These are phyloP conservation scores for Pharmacophagus antenor DNA, from an alignment of 2,888 invertebrate species.

Conservation along the genomic window DNA sequence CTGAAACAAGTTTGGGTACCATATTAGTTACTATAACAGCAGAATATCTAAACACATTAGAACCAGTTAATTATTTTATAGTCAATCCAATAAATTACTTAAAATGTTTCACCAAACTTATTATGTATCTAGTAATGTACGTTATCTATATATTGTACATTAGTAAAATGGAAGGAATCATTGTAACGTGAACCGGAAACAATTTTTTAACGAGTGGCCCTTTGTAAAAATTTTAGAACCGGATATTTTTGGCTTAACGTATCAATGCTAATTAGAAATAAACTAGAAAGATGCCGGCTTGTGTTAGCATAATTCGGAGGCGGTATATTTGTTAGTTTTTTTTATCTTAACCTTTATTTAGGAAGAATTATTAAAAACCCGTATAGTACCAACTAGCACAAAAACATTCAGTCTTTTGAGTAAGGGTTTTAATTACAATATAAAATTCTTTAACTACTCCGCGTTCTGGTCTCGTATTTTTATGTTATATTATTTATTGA, in stretches of 20 bases:
- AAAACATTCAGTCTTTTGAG: background rate
- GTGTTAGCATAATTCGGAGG: background rate
- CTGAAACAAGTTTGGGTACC: background rate
- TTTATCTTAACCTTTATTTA: background rate
- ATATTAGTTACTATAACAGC: background rate
- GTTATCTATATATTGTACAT: too few relatives aligned
- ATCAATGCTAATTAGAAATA: background rate
- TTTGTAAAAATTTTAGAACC: background rate
- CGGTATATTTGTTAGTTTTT: background rate
- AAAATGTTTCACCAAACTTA: background rate
- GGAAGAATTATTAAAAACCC: background rate
- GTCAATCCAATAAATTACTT: background rate
- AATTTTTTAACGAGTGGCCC: background rate
- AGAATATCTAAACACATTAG: background rate
- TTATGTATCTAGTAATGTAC: too few relatives aligned
- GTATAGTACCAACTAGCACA: background rate
- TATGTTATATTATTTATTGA: slow-evolving; percentile 46
- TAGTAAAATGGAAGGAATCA: background rate
- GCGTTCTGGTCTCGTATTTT: slow-evolving; percentile 51
- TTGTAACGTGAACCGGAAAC: background rate
- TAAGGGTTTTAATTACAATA: slow-evolving; percentile 6
- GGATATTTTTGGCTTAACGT: background rate
- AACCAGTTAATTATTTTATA: background rate
- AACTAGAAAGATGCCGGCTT: background rate
- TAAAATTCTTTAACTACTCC: slow-evolving; percentile 39